Conservation (phyloP, 1,140 invertebrate genomes). For the Vollenhovia emeryi region DNA sequence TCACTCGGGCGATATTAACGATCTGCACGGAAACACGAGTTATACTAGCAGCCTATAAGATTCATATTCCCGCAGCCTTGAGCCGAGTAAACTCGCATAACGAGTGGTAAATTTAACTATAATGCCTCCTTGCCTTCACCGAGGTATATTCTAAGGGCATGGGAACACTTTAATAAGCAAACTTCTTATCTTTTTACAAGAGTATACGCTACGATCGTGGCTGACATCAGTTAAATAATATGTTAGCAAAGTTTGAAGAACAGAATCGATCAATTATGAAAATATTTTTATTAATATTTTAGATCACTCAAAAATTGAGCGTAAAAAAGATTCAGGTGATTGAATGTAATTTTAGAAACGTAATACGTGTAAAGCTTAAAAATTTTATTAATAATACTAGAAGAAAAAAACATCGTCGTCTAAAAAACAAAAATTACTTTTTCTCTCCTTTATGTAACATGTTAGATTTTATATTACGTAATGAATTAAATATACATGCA, state of each 20-base stretch:
- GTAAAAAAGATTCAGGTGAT: too few species aligned
- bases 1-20: conserved; percentile 48
- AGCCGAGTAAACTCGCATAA: conserved; percentile 23
- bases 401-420: not conserved
- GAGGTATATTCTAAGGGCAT: not conserved
- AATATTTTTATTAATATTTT: conserved; percentile 19
- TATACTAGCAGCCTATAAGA: not conserved
- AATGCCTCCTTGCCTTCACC: not conserved
- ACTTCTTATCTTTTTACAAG: not conserved
- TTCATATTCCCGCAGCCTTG: not conserved
- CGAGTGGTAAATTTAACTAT: conserved; percentile 9
- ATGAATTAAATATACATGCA: not conserved
- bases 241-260: too few species aligned
- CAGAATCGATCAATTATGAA: not conserved
- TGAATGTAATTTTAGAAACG: not conserved
- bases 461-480: not conserved
- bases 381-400: not conserved
- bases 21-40: conserved; percentile 8
- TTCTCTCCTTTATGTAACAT: not conserved
- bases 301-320: not conserved
- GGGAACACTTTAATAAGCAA: conserved; percentile 2
- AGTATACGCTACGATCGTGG: not conserved
- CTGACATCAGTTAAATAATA: not conserved
- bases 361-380: not conserved
- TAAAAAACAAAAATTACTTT: not conserved